Conservation (phyloP, 2,113 vertebrate genomes). For the Solea solea region DNA sequence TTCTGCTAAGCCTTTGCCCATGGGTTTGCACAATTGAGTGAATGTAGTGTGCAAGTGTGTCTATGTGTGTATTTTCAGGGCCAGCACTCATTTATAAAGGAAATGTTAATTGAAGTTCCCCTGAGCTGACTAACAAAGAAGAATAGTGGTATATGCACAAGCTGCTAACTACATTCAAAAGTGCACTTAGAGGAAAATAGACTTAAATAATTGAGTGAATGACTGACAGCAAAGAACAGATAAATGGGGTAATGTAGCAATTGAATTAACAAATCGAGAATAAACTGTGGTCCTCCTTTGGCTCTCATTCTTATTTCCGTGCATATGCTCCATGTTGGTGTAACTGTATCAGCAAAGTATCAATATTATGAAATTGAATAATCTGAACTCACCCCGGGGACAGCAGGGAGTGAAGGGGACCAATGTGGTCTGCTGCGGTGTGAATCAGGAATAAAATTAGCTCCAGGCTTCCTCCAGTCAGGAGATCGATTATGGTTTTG, state of each 20-base stretch:
- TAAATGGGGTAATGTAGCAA: slow-evolving; percentile 13
- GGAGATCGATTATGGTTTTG: slow-evolving; percentile 51
- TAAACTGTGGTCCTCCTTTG: background rate
- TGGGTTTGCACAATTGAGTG: slow-evolving; percentile 21
- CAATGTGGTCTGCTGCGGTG: slow-evolving; percentile 59
- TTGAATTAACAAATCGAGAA: slow-evolving; percentile 25
- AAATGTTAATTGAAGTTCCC: slow-evolving; percentile 36
- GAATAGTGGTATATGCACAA: slow-evolving; percentile 18
- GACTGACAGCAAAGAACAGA: slow-evolving; percentile 22
- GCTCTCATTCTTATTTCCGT: slow-evolving; percentile 6
- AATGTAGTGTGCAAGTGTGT: slow-evolving; percentile 3
- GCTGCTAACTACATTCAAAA: slow-evolving; percentile 39
- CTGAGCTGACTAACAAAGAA: slow-evolving; percentile 22
- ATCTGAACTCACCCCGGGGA: slow-evolving; percentile 66
- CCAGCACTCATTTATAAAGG: slow-evolving; percentile 38
- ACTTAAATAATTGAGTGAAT: slow-evolving; percentile 13
- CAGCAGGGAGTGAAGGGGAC: slow-evolving; percentile 41
- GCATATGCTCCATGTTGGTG: background rate
- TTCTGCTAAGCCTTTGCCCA: slow-evolving; percentile 47
- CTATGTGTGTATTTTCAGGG: slow-evolving; percentile 32
- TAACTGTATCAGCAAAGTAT: slow-evolving; percentile 6
- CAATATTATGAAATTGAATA: slow-evolving; percentile 15
- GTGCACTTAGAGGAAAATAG: slow-evolving; percentile 25
- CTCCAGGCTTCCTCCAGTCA: slow-evolving; percentile 74
- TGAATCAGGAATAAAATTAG: slow-evolving; percentile 83